phyloP scores from a whole-genome alignment of 2,113 vertebrate species.

The Patagioenas fasciata region DNA sequence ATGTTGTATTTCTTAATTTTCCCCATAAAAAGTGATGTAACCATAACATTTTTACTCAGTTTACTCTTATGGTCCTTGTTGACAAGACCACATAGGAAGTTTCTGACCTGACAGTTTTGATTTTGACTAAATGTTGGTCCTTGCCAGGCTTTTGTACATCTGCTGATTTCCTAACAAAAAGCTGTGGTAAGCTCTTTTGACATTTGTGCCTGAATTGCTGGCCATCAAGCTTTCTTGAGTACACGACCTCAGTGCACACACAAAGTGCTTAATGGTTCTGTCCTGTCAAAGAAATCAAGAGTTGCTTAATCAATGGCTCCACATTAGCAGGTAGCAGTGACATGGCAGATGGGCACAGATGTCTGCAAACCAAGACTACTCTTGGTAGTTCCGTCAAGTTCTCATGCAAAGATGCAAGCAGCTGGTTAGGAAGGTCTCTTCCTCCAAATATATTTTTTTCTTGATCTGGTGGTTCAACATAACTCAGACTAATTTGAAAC shows the following conservation, averaged over 20 bases:
- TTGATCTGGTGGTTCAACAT: not conserved
- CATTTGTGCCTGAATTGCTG: not conserved
- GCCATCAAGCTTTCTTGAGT: not conserved
- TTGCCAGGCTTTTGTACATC: not conserved
- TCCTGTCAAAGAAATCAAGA: not conserved
- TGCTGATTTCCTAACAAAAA: not conserved
- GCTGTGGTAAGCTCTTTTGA: not conserved
- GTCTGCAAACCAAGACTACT: not conserved
- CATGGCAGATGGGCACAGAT: not conserved
- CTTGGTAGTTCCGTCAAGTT: not conserved
- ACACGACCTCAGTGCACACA: not conserved
- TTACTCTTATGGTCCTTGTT: not conserved
- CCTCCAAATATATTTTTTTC: not conserved
- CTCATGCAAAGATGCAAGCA: not conserved
- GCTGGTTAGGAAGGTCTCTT: not conserved
- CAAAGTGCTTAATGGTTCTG: not conserved
- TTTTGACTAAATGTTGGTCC: not conserved
- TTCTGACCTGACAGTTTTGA: not conserved
- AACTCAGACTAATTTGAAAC: not conserved
- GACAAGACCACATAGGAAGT: not conserved
- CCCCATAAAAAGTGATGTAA: not conserved
- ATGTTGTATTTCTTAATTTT: not conserved
- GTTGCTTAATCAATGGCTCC: not conserved
- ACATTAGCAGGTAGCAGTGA: fast-evolving
- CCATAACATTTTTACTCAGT: not conserved